phyloP scores from a whole-genome alignment of 2,797 vertebrate genomes.

The Perdix hodgsoniae region DNA sequence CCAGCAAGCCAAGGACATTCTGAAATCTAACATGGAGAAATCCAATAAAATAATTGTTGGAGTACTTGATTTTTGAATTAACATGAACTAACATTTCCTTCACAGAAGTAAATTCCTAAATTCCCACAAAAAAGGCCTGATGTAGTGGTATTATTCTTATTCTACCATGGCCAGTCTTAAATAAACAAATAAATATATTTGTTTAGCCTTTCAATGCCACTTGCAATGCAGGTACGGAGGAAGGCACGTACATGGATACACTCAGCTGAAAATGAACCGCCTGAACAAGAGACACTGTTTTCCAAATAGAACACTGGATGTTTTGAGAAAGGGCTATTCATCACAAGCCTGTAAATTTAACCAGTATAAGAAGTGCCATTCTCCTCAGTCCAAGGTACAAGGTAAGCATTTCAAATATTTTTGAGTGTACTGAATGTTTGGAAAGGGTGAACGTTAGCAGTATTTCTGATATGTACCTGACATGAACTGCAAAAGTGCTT shows the following conservation, averaged over 20 bases:
- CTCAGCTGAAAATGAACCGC: slow-evolving; percentile 37
- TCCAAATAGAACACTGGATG: slow-evolving; percentile 21
- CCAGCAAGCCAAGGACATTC: neutral
- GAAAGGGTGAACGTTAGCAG: neutral
- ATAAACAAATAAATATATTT: fast-evolving
- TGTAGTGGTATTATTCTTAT: neutral
- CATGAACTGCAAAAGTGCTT: neutral
- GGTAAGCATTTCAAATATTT: slow-evolving; percentile 55
- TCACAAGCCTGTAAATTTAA: neutral
- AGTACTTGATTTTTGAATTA: neutral
- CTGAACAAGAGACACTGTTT: slow-evolving; percentile 32
- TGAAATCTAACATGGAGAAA: neutral
- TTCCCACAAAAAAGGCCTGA: neutral
- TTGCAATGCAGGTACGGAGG: slow-evolving; percentile 68
- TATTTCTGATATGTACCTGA: neutral
- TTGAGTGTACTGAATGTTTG: neutral
- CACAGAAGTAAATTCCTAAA: neutral
- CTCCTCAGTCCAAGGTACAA: slow-evolving; percentile 37
- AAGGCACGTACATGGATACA: slow-evolving; percentile 32
- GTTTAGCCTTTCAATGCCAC: neutral
- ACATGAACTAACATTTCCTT: neutral
- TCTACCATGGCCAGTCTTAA: neutral
- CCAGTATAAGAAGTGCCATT: slow-evolving; percentile 1
- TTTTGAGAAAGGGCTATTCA: slow-evolving; percentile 27
- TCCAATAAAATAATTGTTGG: neutral